Evolutionary conservation across 2,797 vertebrate species (phyloP), one percentile per base, ranked within the genome.

Genomic region (Heliangelus exortis): DNA sequence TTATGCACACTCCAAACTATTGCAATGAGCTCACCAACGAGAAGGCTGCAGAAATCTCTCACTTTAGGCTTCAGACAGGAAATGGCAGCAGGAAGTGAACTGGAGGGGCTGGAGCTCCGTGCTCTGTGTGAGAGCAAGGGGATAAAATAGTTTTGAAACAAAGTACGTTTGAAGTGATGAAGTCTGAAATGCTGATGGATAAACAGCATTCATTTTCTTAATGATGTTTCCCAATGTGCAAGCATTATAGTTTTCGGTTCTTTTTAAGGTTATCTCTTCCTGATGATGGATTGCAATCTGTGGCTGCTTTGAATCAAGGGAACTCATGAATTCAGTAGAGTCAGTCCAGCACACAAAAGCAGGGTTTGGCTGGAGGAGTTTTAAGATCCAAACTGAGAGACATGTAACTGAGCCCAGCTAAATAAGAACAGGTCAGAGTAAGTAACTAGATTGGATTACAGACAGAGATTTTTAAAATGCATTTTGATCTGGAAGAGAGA

Each of bases 31-130:
- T 92, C 2, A 2, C 43, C 31, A 57, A 18, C 9, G 63, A 66
- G 80, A n/a, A 26, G 89, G 53, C 94, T 90, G 81, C 89, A 43
- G 74, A 87, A 79, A 74, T 4, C 58, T 90, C 87, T 63, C 68
- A n/a, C 84, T 88, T 58, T 18, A 34, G 26, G 76, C 94, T 93
- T 66, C 61, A 1, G 16, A 31, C 96, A 97, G 97, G 96, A 97
- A 97, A 93, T 14, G n/a, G 94, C 93, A 96, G 96, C 95, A 96
- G 97, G 95, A 97, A 97, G 85, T 9, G 1, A 84, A 88, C 54
- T 4, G 89, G 50, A 82, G 74, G 91, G 84, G 85, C 92, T 88
- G 94, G 71, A 89, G 78, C 91, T 92, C 81, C 5, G 83, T 3
- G 66, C 77, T 73, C 67, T 7, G 76, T 79, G 48, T 47, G 73